These are phyloP conservation scores for Acanthosepion pharaonis DNA, from an alignment of 2,888 invertebrate genomes.

Conservation along the genomic window DNA sequence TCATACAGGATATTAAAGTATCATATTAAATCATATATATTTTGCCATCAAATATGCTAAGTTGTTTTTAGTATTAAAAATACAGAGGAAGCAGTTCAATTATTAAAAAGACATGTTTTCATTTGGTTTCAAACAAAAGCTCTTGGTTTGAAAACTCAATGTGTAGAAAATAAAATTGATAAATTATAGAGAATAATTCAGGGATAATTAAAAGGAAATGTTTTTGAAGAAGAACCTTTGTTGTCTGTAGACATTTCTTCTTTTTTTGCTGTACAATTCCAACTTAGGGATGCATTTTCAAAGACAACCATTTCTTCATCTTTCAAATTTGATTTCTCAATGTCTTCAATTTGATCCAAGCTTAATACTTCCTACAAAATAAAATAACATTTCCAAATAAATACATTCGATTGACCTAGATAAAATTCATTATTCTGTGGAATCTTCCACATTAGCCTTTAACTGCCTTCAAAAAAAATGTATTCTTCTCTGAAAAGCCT, in stretches of 20 bases:
- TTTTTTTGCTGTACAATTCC: conserved; percentile 66
- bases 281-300: conserved; percentile 77
- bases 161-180: background rate
- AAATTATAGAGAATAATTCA: background rate
- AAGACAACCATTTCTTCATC: conserved; percentile 76
- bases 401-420: no score
- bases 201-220: background rate
- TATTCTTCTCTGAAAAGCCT: no score
- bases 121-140: background rate
- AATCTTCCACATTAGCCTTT: no score
- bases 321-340: conserved; percentile 66
- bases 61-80: no score
- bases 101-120: background rate
- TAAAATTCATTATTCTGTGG: no score
- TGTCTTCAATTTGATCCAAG: conserved; percentile 75
- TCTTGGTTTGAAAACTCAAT: background rate
- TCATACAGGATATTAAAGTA: no score
- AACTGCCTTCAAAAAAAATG: no score
- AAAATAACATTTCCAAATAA: background rate
- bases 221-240: background rate
- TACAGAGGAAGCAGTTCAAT: background rate
- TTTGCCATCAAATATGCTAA: no score
- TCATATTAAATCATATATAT: no score
- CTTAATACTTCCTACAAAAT: conserved; percentile 60
- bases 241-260: background rate